Conservation (phyloP, 2,113 vertebrate species). For the Chionomys nivalis region DNA sequence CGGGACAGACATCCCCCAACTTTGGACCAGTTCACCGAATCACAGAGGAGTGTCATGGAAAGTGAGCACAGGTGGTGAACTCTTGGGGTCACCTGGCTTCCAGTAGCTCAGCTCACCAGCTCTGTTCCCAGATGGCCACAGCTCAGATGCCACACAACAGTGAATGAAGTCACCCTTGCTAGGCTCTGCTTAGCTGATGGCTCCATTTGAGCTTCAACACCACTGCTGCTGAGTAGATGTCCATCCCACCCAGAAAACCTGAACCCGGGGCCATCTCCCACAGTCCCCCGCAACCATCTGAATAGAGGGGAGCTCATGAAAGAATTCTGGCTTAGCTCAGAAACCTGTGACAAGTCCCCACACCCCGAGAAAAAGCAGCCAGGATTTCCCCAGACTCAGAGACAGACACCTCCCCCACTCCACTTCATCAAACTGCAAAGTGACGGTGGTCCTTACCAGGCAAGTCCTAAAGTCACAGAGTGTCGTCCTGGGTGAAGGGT, state of each 20-base stretch:
- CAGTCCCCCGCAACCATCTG: not conserved
- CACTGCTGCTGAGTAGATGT: no score
- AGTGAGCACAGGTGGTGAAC: fast-evolving
- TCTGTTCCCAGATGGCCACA: not conserved
- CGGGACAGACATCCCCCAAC: not conserved
- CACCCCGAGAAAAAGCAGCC: not conserved
- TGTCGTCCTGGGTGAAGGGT: slow-evolving; percentile 74
- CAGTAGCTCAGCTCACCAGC: not conserved
- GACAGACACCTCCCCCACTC: not conserved
- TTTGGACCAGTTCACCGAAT: slow-evolving; percentile 60
- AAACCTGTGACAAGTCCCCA: not conserved
- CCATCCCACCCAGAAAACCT: not conserved
- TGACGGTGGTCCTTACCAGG: slow-evolving; percentile 83
- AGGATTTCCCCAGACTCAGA: not conserved
- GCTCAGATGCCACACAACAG: not conserved
- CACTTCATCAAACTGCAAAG: slow-evolving; percentile 21
- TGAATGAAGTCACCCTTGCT: not conserved
- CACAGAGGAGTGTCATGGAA: not conserved
- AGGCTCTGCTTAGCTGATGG: not conserved
- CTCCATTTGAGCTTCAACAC: not conserved
- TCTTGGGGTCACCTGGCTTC: not conserved
- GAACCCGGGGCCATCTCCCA: not conserved
- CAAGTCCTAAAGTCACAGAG: slow-evolving; percentile 61
- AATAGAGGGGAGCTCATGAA: not conserved
- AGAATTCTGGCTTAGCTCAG: not conserved